Base-by-base conservation (phyloP, 2,113 vertebrate species). In the Syngnathoides biaculeatus region DNA sequence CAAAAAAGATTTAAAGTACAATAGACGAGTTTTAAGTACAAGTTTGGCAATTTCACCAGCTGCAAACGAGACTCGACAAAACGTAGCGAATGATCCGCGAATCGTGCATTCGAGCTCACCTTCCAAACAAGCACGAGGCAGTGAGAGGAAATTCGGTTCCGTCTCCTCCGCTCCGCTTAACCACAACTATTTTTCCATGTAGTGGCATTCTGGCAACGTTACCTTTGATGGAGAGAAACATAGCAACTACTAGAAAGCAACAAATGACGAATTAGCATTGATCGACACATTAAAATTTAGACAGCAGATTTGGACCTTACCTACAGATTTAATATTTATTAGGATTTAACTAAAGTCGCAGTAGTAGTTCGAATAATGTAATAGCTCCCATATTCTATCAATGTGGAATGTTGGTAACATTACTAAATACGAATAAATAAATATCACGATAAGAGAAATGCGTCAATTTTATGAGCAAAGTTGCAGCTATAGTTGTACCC, bases 111-210 rank as follows among this genome's bases (percentile, higher is more conserved):
- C 5, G 11, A 2, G 3, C 91, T 91, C 80, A 97, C 95, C 95
- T 94, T 90, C 95, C 95, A 86, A 97, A 95, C 1, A 94, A 82
- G 72, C 94, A 97, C 2, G 93, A 75, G 19, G 93, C 89, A 47
- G 92, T 95, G 8, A 97, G 91, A 0, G 95, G 94, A 65, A 94
- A 95, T 75, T 89, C 85, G 4, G 92, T 92, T 17, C 95, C 95
- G 77, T 97, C 95, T 2, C 72, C 83, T 65, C 95, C 95, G 4
- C 88, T 94, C 78, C 94, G 81, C 73, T 92, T 95, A 59, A 97
- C 92, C 19, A 96, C 93, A 26, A 95, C 63, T 17, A 97, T 88
- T 64, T 93, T 92, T 2, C 95, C 95, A 12, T 93, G 92, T 7
- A 92, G 64, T 0, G 94, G 92, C 95, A 96, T 97, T 84, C 84